Conservation (phyloP, 1,140 invertebrate species). For the Parasteatoda tepidariorum region DNA sequence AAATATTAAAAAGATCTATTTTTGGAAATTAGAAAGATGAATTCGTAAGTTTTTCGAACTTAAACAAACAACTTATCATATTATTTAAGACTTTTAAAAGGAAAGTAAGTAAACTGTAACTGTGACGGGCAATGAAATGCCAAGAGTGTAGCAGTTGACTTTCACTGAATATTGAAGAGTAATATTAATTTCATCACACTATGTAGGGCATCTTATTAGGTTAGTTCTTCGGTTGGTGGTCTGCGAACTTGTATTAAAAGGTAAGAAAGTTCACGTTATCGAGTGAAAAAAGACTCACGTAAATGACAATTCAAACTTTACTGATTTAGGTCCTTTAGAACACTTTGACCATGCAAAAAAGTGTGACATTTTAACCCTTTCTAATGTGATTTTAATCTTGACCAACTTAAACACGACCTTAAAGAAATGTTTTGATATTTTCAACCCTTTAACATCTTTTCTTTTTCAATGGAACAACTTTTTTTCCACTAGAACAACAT, state of each 20-base stretch:
- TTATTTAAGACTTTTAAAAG: neutral
- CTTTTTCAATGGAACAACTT: too few relatives aligned
- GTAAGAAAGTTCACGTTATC: neutral
- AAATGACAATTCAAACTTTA: neutral
- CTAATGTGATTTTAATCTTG: neutral
- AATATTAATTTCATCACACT: constrained; percentile 3
- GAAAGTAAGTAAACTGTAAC: too few relatives aligned
- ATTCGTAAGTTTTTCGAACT: neutral
- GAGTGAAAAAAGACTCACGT: neutral
- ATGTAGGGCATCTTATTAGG: constrained; percentile 27
- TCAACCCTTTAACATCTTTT: too few relatives aligned
- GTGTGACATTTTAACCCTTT: neutral
- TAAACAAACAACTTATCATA: neutral
- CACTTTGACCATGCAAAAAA: neutral
- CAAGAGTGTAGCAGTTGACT: constrained; percentile 9
- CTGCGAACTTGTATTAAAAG: constrained; percentile 12
- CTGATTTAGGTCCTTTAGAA: neutral
- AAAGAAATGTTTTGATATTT: too few relatives aligned
- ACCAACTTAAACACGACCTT: neutral
- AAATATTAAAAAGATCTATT: neutral
- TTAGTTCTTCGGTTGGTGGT: constrained; percentile 18
- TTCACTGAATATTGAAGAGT: constrained; percentile 15
- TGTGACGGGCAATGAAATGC: neutral
- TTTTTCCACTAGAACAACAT: too few relatives aligned
- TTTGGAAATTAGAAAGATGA: neutral